Evolutionary conservation across 1,140 invertebrate species (phyloP), one percentile per base, ranked within the genome.

Genomic region (Asobara japonica): DNA sequence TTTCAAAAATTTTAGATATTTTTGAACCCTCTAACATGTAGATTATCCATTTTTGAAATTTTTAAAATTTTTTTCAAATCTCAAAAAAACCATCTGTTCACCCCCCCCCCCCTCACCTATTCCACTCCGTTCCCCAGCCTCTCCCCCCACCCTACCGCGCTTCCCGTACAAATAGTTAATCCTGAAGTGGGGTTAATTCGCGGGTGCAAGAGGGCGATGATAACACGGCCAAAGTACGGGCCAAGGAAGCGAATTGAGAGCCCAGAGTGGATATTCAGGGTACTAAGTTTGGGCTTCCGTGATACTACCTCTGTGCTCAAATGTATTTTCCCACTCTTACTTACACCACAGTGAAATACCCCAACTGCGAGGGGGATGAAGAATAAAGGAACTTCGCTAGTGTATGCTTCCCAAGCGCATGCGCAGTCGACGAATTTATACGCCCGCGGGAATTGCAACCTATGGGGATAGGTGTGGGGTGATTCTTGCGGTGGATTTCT

Each of bases 401-500:
- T 13, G 22, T 1, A 16, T 3, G 48, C n/a, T n/a, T n/a, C n/a
- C n/a, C n/a, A n/a, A 10, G 22, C 51, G 51, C 51, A 56, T 56
- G 51, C 51, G 51, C 51, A 1, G 22, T 13, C 16, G 3, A 10
- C 4, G 18, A 20, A 16, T 36, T 11, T 36, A 11, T 36, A 70
- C 36, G 69, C 33, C 62, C 29, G 31, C 48, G 31, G 70, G 66
- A 64, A 48, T 30, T 48, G 64, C 69, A 41, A 70, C 68, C 68
- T 31, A 36, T 36, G 22, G 22, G 16, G 33, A 10, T 72, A 65
- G 80, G 82, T 74, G 77, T 77, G 81, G 81, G 81, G 83, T 86
- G 84, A 87, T 86, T 86, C 82, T 85, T 85, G 86, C 81, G 85
- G 86, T 79, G 84, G 81, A 84, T 85, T 86, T 10, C 78, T 83